Conservation (phyloP, 2,888 invertebrate genomes). For the Apodemia mormo region DNA sequence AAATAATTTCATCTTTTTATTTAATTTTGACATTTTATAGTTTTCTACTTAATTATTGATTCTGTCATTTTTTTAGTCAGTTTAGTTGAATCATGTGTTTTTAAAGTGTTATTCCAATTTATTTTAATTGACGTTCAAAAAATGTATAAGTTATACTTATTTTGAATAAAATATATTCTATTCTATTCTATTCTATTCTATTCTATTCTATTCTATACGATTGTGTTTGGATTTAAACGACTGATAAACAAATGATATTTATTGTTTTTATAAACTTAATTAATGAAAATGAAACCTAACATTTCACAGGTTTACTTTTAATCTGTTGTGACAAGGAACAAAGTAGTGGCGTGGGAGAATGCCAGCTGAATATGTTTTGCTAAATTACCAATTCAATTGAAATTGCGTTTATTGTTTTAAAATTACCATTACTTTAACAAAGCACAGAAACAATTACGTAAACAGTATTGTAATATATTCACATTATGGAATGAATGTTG, state of each 20-base stretch:
- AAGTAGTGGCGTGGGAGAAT: neutral
- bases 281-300: neutral
- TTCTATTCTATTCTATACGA: too few species aligned
- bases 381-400: constrained; percentile 27
- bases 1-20: too few species aligned
- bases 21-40: too few species aligned
- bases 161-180: too few species aligned
- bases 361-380: constrained; percentile 23
- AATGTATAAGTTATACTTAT: too few species aligned
- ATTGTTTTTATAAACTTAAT: constrained; percentile 13
- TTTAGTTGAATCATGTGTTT: too few species aligned
- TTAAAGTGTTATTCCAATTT: too few species aligned
- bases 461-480: constrained; percentile 53
- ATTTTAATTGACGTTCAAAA: too few species aligned
- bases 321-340: neutral
- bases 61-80: too few species aligned
- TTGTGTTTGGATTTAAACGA: too few species aligned
- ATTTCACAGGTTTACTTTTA: neutral
- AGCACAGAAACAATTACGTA: constrained; percentile 58
- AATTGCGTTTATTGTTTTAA: constrained; percentile 33
- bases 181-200: too few species aligned
- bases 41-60: too few species aligned
- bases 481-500: constrained; percentile 54
- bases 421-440: constrained; percentile 42
- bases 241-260: neutral